Percentiles rank a stretch among this genome's conserved stretches.
Conservation (phyloP, 2,797 vertebrate species). For the Danio aesculapii region DNA sequence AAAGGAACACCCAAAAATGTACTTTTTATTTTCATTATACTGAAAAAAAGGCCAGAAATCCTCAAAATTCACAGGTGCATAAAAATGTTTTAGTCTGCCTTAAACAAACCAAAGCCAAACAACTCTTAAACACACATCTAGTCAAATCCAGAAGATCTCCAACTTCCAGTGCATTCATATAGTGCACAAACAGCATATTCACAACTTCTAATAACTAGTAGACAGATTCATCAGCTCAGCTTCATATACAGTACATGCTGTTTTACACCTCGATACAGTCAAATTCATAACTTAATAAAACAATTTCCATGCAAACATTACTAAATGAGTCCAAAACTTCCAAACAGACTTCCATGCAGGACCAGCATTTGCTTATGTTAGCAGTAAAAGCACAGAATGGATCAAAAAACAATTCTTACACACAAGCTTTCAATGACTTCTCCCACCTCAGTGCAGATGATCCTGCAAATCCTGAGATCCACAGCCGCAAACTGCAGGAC, state of each 20-base stretch:
- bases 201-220: background rate
- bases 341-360: background rate
- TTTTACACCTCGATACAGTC: background rate
- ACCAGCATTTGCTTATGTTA: background rate
- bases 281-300: background rate
- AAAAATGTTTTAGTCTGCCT: too few relatives aligned
- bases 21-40: too few relatives aligned
- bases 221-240: background rate
- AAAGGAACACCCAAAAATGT: too few relatives aligned
- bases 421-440: conserved; percentile 50
- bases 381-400: conserved; percentile 10
- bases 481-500: conserved; percentile 62
- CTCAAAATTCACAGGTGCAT: too few relatives aligned
- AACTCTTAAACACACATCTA: background rate
- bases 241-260: background rate
- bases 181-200: background rate
- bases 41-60: too few relatives aligned
- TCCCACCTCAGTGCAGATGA: conserved; percentile 74
- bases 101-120: background rate
- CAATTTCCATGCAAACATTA: conserved; percentile 10
- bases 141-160: background rate
- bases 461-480: conserved; percentile 63
- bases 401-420: conserved; percentile 37
- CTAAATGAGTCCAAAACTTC: background rate
- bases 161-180: background rate